Conservation (phyloP, 2,797 vertebrate species). For the Miichthys miiuy region DNA sequence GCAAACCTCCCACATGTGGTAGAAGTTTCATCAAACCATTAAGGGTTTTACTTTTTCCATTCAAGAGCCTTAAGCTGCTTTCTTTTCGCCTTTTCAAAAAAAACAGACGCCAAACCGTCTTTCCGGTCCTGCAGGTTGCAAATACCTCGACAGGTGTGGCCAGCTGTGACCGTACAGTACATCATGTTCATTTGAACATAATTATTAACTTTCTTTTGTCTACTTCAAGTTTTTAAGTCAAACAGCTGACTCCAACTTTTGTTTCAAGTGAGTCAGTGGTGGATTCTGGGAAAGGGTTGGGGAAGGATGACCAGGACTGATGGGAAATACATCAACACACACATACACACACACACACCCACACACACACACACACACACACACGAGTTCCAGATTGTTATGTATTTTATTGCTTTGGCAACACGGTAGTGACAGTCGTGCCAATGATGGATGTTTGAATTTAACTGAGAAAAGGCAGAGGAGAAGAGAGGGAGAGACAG, state of each 20-base stretch:
- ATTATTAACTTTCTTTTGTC: not conserved
- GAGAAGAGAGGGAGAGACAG: not conserved
- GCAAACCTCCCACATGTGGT: constrained; percentile 15
- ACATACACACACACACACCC: constrained; percentile 34
- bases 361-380: constrained; percentile 35
- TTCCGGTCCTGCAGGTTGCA: constrained; percentile 14
- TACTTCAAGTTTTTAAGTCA: constrained; percentile 19
- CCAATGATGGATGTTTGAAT: constrained; percentile 54
- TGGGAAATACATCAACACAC: constrained; percentile 73
- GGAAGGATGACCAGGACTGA: constrained; percentile 66
- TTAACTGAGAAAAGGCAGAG: constrained; percentile 8
- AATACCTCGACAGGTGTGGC: constrained; percentile 33
- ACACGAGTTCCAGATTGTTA: constrained; percentile 46
- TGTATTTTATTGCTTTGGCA: constrained; percentile 71
- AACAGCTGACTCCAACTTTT: constrained; percentile 64
- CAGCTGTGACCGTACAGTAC: not conserved
- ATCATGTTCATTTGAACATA: not conserved
- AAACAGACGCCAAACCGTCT: not conserved
- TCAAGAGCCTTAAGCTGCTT: not conserved
- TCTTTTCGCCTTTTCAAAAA: not conserved
- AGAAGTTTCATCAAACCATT: not conserved
- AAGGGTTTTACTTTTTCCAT: not conserved
- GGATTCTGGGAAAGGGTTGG: constrained; percentile 76
- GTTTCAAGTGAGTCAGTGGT: constrained; percentile 67
- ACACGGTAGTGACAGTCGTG: constrained; percentile 37